phyloP scores from a whole-genome alignment of 53 echinoderm and acorn worm genomes.

The Mesocentrotus franciscanus region DNA sequence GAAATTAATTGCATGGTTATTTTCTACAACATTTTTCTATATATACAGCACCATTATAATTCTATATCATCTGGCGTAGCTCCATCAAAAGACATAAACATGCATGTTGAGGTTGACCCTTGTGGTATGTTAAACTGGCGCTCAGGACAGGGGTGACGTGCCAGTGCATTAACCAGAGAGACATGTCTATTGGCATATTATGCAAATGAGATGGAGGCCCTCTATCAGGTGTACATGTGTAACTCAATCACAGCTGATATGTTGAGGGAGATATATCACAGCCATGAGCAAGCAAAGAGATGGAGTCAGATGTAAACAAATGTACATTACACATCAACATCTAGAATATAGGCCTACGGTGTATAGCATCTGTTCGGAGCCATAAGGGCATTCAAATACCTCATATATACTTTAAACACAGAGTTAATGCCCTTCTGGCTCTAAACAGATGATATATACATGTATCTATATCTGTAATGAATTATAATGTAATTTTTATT shows the following conservation, averaged over 20 bases:
- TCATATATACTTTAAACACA: too few species aligned
- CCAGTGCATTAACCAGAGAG: not conserved
- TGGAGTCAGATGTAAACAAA: too few species aligned
- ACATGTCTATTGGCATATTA: conserved; percentile 45
- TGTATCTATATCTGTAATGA: too few species aligned
- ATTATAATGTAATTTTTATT: too few species aligned
- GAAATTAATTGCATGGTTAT: too few species aligned
- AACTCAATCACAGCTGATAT: not conserved
- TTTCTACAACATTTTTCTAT: too few species aligned
- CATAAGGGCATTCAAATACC: too few species aligned
- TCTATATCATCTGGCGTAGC: not conserved
- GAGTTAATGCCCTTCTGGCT: too few species aligned
- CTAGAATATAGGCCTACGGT: too few species aligned
- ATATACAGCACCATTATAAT: not conserved
- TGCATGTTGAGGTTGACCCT: conserved; percentile 13
- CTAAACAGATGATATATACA: too few species aligned
- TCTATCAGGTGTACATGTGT: not conserved
- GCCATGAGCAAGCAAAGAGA: not conserved
- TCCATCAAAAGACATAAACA: not conserved
- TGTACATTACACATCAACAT: too few species aligned
- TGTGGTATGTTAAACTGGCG: conserved; percentile 51
- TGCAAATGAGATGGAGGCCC: conserved; percentile 27
- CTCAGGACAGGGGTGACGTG: conserved; percentile 26
- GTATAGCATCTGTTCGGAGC: too few species aligned
- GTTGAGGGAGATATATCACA: not conserved